Evolutionary conservation across 2,113 vertebrate species (phyloP).

Genomic region (Okapia johnstoni): DNA sequence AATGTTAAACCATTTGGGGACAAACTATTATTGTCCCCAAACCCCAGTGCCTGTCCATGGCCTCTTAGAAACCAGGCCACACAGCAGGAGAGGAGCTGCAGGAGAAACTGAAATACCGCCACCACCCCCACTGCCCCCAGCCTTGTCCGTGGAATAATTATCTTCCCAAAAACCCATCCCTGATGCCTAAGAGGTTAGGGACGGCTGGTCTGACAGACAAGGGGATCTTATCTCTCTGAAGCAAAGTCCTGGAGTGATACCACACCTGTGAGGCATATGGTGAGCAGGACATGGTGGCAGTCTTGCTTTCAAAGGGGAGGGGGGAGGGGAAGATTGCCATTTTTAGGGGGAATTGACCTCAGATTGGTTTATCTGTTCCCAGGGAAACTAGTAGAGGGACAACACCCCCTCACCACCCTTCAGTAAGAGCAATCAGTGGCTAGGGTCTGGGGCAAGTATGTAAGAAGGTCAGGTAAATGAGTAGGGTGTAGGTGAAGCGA

Average conservation of each 20-base stretch:
- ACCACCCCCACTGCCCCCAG: not conserved
- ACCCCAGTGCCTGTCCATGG: not conserved
- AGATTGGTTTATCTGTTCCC: not conserved
- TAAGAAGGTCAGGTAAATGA: not conserved
- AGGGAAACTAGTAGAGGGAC: not conserved
- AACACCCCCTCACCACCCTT: not conserved
- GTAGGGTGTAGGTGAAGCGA: not conserved
- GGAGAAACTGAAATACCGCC: not conserved
- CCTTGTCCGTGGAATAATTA: not conserved
- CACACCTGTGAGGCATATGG: not conserved
- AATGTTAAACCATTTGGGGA: not conserved
- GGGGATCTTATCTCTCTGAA: not conserved
- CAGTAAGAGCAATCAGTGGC: not conserved
- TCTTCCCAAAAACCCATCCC: accelerated
- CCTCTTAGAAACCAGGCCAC: not conserved
- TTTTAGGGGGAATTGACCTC: not conserved
- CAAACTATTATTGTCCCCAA: not conserved
- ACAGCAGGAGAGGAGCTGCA: not conserved
- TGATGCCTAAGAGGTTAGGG: not conserved
- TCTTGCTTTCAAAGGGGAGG: not conserved
- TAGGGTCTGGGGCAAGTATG: not conserved
- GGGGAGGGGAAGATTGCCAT: accelerated
- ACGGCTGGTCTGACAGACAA: not conserved
- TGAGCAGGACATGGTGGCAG: not conserved
- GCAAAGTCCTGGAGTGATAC: not conserved